A percentile compares a stretch with the other conserved stretches of the same genome.
These are phyloP conservation scores for Ornithoptera alexandrae DNA, from an alignment of 2,888 invertebrate genomes.

Conservation along the genomic window DNA sequence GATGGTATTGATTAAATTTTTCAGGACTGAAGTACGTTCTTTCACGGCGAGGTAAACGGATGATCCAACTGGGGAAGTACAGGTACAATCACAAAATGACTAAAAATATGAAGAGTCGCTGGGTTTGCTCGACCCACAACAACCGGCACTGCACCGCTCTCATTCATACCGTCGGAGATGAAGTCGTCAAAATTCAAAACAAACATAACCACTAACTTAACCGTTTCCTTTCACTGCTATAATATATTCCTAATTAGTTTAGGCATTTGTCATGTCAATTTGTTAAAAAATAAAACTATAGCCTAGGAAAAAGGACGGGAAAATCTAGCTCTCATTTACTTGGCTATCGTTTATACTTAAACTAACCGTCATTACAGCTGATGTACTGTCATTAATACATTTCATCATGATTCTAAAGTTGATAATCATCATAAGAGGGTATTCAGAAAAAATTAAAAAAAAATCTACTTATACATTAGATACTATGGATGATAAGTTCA, in stretches of 20 bases:
- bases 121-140: constrained; percentile 47
- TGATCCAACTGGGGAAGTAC: constrained; percentile 38
- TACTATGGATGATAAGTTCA: too few species aligned
- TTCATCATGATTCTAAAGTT: too few species aligned
- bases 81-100: constrained; percentile 41
- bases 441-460: too few species aligned
- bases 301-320: background rate
- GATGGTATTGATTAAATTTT: constrained; percentile 3
- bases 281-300: background rate
- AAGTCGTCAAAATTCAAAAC: constrained; percentile 39
- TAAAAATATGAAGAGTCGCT: constrained; percentile 38
- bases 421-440: too few species aligned
- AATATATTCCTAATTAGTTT: too few species aligned
- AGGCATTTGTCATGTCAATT: too few species aligned
- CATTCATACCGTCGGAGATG: constrained; percentile 36
- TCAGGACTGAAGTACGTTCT: constrained; percentile 7
- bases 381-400: too few species aligned
- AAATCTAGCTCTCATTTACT: background rate
- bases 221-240: too few species aligned
- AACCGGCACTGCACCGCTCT: constrained; percentile 42
- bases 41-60: constrained; percentile 35
- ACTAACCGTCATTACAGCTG: too few species aligned
- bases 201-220: constrained; percentile 35
- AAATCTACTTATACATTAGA: too few species aligned
- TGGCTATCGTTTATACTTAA: too few species aligned